A percentile compares a stretch with the other conserved stretches of the same genome.
Conservation (phyloP, 2,888 invertebrate species). For the Scaptomyza flava region DNA sequence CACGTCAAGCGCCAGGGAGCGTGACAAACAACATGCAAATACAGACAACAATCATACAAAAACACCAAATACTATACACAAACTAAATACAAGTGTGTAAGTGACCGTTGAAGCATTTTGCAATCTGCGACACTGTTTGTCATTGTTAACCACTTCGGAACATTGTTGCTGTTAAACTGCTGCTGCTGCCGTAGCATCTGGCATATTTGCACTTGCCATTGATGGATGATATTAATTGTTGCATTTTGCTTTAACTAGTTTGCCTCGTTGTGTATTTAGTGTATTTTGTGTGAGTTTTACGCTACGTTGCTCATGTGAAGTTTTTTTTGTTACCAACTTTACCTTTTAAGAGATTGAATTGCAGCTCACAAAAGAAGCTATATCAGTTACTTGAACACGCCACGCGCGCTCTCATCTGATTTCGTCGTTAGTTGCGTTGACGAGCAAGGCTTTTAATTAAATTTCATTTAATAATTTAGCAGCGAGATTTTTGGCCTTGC, state of each 20-base stretch:
- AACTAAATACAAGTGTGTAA: constrained; percentile 17
- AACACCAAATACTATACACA: constrained; percentile 24
- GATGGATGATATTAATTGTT: constrained; percentile 79
- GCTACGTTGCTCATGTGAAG: constrained; percentile 20
- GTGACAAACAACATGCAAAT: constrained; percentile 69
- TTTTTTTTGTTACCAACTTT: constrained; percentile 44
- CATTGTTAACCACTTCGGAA: constrained; percentile 61
- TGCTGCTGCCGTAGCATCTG: constrained; percentile 14
- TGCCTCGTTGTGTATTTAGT: constrained; percentile 13
- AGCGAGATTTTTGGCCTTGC: constrained; percentile 20
- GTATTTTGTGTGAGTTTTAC: constrained; percentile 28
- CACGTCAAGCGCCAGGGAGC: constrained; percentile 51
- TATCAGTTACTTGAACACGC: constrained; percentile 55
- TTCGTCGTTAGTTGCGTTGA: constrained; percentile 47
- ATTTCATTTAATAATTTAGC: constrained; percentile 74
- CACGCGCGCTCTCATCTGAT: constrained; percentile 48
- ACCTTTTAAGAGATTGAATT: constrained; percentile 33
- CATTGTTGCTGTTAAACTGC: constrained; percentile 56
- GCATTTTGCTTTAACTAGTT: constrained; percentile 46
- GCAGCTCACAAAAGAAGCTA: constrained; percentile 13
- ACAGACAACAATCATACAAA: constrained; percentile 37
- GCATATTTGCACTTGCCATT: constrained; percentile 50
- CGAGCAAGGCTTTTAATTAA: constrained; percentile 61
- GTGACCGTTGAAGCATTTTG: constrained; percentile 57
- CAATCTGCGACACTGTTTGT: constrained; percentile 51